Evolutionary conservation across 2,888 invertebrate genomes (phyloP), one percentile per base, ranked within the genome.

Genomic region (Eupithecia subumbrata): DNA sequence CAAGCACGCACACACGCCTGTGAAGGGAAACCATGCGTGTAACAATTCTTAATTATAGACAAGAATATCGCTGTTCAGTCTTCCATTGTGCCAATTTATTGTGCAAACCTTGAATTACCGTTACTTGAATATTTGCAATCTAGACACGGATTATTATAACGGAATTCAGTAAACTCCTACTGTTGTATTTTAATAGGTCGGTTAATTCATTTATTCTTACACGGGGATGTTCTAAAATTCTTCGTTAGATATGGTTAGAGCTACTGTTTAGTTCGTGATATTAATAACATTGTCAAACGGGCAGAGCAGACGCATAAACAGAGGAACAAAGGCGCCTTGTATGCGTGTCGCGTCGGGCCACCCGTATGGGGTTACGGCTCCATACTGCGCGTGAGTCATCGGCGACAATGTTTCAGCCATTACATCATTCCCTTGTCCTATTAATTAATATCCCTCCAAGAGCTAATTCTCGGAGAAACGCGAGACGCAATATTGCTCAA

Each of bases 321-420:
- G 67, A 72, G 64, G 74, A 76, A 77, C 76, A 79, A 76, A 74
- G 69, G 56, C 74, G 75, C 75, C 80, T 78, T 80, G 80, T 80
- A 80, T 84, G 78, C 83, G 66, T 83, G 84, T 83, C 86, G 83
- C 82, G 84, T 84, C 76, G 78, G 83, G 76, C 81, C 82, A 82
- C 81, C 79, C 83, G 79, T 85, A 84, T 82, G 79, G 76, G 81
- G 78, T 83, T 79, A 75, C 78, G 67, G 81, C 80, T 80, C 82
- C 79, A 82, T 82, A 84, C 84, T 78, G 80, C 75, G 75, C 80
- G 78, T 87, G 86, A 86, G 75, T 86, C 86, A 86, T 73, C 73
- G 74, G 78, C 75, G 73, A 79, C 76, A 79, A 82, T 81, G 80
- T 75, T 79, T 71, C 77, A 71, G 77, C 76, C 80, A 78, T 77